phyloP scores from a whole-genome alignment of 2,797 vertebrate genomes.

The Semotilus atromaculatus region DNA sequence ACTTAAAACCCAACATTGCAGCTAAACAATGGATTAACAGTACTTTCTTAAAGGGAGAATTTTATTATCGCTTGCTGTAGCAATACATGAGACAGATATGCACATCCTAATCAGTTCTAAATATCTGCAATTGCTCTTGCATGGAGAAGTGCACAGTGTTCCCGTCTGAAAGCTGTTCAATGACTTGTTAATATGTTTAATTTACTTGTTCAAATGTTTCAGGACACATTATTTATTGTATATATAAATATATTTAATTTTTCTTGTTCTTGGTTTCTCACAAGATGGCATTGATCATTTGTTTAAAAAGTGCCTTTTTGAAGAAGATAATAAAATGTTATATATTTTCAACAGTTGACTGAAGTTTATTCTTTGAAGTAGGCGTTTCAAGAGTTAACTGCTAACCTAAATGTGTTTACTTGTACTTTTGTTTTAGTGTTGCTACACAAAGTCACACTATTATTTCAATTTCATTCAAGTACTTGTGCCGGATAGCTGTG shows the following conservation, averaged over 20 bases:
- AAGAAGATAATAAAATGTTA: conserved; percentile 77
- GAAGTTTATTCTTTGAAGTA: not conserved
- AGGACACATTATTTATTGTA: conserved; percentile 66
- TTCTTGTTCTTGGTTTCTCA: conserved; percentile 68
- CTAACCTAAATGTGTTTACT: not conserved
- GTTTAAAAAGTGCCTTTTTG: conserved; percentile 78
- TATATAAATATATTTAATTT: conserved; percentile 85
- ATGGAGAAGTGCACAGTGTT: conserved; percentile 60
- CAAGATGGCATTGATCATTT: conserved; percentile 67
- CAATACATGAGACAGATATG: conserved; percentile 48
- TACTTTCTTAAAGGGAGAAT: conserved; percentile 71
- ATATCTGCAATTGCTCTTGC: conserved; percentile 61
- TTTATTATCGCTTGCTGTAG: conserved; percentile 70
- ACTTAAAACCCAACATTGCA: conserved; percentile 59
- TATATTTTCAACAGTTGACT: conserved; percentile 63
- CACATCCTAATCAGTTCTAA: conserved; percentile 42
- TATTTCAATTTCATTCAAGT: conserved; percentile 27
- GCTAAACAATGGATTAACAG: conserved; percentile 66
- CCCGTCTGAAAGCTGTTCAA: conserved; percentile 58
- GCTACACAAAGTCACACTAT: conserved; percentile 16
- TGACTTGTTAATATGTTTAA: conserved; percentile 56
- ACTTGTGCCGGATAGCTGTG: not conserved
- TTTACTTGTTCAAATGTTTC: conserved; percentile 50
- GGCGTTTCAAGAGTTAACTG: not conserved
- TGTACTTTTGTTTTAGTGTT: conserved; percentile 53